phyloP scores from a whole-genome alignment of 2,113 vertebrate species.

The Anarrhichthys ocellatus region DNA sequence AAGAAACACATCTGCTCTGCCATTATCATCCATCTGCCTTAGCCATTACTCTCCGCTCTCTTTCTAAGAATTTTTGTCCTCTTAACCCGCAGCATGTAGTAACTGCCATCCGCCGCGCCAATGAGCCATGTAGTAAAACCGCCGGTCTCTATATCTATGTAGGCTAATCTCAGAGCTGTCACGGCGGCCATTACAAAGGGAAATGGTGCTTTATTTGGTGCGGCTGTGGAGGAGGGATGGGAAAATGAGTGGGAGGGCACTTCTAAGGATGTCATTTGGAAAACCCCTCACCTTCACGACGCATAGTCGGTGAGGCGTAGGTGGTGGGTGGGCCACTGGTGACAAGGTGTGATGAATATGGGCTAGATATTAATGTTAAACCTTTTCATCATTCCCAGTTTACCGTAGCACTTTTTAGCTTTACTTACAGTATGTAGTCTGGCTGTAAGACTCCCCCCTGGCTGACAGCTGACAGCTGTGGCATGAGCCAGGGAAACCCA shows the following conservation, averaged over 20 bases:
- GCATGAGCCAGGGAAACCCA: slow-evolving; percentile 44
- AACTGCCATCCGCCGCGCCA: slow-evolving; percentile 72
- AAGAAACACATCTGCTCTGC: slow-evolving; percentile 57
- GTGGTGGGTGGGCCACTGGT: slow-evolving; percentile 68
- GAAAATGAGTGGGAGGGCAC: slow-evolving; percentile 40
- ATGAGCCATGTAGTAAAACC: slow-evolving; percentile 71
- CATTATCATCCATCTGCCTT: slow-evolving; percentile 69
- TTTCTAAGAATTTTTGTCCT: slow-evolving; percentile 28
- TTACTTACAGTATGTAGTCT: slow-evolving; percentile 35
- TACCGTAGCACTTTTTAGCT: slow-evolving; percentile 23
- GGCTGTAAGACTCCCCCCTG: slow-evolving; percentile 34
- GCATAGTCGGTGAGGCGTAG: slow-evolving; percentile 46
- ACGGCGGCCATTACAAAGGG: slow-evolving; percentile 49
- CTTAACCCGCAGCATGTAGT: slow-evolving; percentile 62
- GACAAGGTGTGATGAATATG: slow-evolving; percentile 79
- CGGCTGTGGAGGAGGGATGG: slow-evolving; percentile 29
- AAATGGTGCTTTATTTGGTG: slow-evolving; percentile 63
- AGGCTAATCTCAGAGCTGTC: slow-evolving; percentile 59
- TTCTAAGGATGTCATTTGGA: slow-evolving; percentile 73
- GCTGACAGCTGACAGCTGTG: slow-evolving; percentile 59
- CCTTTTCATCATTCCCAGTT: slow-evolving; percentile 37
- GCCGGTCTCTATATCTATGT: slow-evolving; percentile 60
- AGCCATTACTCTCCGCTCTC: slow-evolving; percentile 17
- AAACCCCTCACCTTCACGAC: slow-evolving; percentile 78
- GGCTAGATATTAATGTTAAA: slow-evolving; percentile 67